These are phyloP conservation scores for Ochropleura plecta DNA, from an alignment of 2,888 invertebrate genomes.

Conservation along the genomic window DNA sequence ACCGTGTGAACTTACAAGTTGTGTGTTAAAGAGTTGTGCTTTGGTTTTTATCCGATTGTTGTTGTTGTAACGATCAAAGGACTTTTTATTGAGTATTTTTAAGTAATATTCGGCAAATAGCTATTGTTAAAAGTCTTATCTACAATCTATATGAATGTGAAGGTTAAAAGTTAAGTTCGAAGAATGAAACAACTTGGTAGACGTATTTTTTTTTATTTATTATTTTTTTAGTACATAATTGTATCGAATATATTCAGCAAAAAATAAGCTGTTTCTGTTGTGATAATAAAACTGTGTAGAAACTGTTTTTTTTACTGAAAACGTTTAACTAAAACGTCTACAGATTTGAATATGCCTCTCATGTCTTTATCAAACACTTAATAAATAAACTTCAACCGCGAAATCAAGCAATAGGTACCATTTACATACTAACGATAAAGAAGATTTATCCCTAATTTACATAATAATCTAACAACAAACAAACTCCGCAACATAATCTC, in stretches of 20 bases:
- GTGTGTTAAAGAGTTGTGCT: neutral
- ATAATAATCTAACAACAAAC: slow-evolving; percentile 17
- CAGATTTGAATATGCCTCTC: neutral
- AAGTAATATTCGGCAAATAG: neutral
- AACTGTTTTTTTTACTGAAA: neutral
- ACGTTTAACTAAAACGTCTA: neutral
- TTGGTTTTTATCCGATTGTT: neutral
- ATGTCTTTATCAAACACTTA: neutral
- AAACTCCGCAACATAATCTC: slow-evolving; percentile 24
- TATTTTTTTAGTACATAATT: neutral
- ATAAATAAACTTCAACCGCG: too few species aligned
- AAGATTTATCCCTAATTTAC: slow-evolving; percentile 29
- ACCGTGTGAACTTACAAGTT: neutral
- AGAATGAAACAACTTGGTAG: neutral
- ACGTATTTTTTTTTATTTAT: too few species aligned
- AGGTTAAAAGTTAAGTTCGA: neutral
- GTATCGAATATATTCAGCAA: neutral
- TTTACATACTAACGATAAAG: slow-evolving; percentile 10
- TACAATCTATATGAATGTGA: neutral
- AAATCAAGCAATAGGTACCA: slow-evolving; percentile 6
- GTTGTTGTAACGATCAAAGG: neutral
- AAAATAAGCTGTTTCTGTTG: too few species aligned
- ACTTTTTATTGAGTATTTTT: neutral
- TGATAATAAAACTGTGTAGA: neutral
- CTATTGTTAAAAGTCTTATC: neutral